Conservation (phyloP, 2,888 invertebrate species). For the Megalurothrips usitatus region DNA sequence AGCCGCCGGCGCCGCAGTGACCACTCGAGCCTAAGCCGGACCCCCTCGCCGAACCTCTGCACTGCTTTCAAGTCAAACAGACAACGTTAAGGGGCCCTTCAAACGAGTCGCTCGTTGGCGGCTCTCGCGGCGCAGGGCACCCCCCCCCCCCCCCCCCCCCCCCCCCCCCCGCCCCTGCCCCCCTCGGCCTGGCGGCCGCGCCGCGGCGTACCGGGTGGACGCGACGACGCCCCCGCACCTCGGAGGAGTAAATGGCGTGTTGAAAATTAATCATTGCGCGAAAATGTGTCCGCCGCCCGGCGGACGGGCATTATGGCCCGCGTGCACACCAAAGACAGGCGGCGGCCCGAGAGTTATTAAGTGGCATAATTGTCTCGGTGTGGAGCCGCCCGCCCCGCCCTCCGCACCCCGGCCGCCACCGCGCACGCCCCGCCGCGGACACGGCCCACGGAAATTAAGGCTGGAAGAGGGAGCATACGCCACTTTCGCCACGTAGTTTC, state of each 20-base stretch:
- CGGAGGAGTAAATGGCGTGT: background rate
- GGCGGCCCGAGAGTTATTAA: background rate
- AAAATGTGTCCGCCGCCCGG: background rate
- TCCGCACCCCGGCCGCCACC: background rate
- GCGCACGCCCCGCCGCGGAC: background rate
- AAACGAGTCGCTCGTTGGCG: background rate
- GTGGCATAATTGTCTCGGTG: constrained; percentile 3
- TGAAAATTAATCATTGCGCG: background rate
- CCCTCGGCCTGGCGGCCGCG: background rate
- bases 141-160: too few relatives aligned
- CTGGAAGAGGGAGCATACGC: background rate
- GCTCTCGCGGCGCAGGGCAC: background rate
- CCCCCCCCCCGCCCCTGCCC: background rate
- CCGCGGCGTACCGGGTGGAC: background rate
- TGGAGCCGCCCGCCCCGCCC: background rate
- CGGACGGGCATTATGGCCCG: background rate
- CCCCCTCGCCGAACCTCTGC: background rate
- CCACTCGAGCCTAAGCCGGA: too few relatives aligned
- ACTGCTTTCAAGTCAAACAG: too few relatives aligned
- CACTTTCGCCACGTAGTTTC: too few relatives aligned
- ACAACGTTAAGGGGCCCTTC: background rate
- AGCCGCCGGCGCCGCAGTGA: too few relatives aligned
- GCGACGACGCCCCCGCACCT: background rate
- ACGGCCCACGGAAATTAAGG: background rate
- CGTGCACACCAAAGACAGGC: background rate